Conservation (phyloP, 2,113 vertebrate genomes). For the Pollachius pollachius region DNA sequence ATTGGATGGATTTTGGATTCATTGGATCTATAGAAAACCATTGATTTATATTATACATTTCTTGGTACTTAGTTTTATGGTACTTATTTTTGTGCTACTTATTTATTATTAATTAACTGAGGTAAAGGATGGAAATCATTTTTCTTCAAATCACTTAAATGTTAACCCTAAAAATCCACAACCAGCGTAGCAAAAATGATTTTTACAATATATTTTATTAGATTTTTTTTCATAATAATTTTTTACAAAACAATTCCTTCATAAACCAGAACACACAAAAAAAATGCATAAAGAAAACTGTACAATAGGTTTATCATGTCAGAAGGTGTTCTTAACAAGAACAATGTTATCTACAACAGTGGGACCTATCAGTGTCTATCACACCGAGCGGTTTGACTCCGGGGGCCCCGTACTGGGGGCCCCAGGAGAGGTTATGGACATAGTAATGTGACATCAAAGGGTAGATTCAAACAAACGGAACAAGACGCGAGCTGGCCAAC, state of each 20-base stretch:
- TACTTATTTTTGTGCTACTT: too few species aligned
- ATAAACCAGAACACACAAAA: constrained; percentile 75
- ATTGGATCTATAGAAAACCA: too few species aligned
- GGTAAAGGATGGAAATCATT: too few species aligned
- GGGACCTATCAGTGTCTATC: constrained; percentile 67
- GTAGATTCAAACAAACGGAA: constrained; percentile 50
- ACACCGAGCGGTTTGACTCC: constrained; percentile 60
- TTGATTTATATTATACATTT: too few species aligned
- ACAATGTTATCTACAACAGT: constrained; percentile 76
- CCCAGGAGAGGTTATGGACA: background rate
- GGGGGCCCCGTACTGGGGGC: constrained; percentile 32
- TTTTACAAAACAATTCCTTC: constrained; percentile 74
- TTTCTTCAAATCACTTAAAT: too few species aligned
- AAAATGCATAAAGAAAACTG: constrained; percentile 75
- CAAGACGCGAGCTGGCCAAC: constrained; percentile 43
- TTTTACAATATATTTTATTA: constrained; percentile 70
- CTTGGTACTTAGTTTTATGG: too few species aligned
- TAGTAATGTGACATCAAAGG: constrained; percentile 42
- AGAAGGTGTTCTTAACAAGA: constrained; percentile 72
- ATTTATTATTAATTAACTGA: too few species aligned
- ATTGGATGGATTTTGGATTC: too few species aligned
- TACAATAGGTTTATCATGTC: constrained; percentile 70
- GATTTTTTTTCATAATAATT: constrained; percentile 42
- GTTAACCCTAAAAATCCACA: too few species aligned
- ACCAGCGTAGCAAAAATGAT: constrained; percentile 7